Conservation (phyloP, 2,888 invertebrate species). For the Nymphalis urticae region DNA sequence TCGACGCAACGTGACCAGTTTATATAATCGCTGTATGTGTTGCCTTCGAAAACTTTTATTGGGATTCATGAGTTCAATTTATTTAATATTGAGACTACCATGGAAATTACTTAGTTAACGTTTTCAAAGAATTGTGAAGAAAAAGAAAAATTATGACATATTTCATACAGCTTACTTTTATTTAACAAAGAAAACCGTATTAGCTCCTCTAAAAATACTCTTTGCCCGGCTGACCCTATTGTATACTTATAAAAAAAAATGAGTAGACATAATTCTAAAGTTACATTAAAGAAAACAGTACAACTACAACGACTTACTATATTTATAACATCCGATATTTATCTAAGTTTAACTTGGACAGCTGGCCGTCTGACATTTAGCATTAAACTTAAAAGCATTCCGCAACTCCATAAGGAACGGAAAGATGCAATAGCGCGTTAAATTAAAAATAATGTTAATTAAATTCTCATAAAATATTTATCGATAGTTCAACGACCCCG, state of each 20-base stretch:
- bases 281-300: too few relatives aligned
- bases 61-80: neutral
- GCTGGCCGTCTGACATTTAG: conserved; percentile 12
- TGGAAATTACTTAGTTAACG: neutral
- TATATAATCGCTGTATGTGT: conserved; percentile 8
- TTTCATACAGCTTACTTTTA: too few relatives aligned
- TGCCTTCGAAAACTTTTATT: conserved; percentile 1
- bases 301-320: too few relatives aligned
- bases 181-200: too few relatives aligned
- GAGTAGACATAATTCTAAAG: too few relatives aligned
- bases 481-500: neutral
- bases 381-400: conserved; percentile 8
- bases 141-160: too few relatives aligned
- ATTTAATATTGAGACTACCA: neutral
- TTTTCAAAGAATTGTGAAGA: neutral
- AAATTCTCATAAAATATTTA: neutral
- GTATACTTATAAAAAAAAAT: too few relatives aligned
- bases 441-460: conserved; percentile 1
- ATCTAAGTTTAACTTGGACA: neutral
- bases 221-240: too few relatives aligned
- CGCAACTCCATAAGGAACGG: conserved; percentile 6
- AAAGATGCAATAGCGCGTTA: conserved; percentile 1
- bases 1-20: conserved; percentile 28
- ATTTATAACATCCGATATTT: too few relatives aligned
- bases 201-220: too few relatives aligned